A percentile compares a stretch with the other conserved stretches of the same genome.
Evolutionary conservation across 2,888 invertebrate genomes (phyloP).

Genomic region (Trichacis sp.): DNA sequence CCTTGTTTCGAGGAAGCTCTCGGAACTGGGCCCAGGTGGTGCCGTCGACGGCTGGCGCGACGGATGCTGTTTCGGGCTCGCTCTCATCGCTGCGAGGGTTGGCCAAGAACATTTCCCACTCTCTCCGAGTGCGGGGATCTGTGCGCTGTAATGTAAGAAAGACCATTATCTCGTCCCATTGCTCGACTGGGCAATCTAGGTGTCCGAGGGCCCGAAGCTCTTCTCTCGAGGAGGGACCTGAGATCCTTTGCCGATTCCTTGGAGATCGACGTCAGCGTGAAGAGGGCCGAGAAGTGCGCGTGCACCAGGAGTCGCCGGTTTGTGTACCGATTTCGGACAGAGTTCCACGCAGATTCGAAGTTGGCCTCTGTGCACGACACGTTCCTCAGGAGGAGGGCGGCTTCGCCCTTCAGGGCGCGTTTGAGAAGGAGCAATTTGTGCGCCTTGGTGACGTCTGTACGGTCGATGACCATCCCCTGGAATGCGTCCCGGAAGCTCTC

Average conservation of each 20-base stretch:
- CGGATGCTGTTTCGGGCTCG: no score
- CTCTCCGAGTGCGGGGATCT: neutral
- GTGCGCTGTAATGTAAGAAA: neutral
- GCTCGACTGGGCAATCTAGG: neutral
- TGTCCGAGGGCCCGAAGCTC: neutral
- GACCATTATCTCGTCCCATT: neutral
- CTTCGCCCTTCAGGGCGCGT: neutral
- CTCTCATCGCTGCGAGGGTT: no score
- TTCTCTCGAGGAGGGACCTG: neutral
- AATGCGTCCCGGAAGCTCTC: neutral
- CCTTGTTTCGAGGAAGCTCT: conserved; percentile 1
- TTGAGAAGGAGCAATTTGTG: neutral
- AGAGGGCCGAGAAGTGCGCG: neutral
- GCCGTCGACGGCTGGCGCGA: neutral
- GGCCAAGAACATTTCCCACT: neutral
- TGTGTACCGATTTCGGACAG: neutral
- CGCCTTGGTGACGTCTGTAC: neutral
- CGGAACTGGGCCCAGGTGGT: neutral
- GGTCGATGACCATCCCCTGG: neutral
- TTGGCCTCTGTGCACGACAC: neutral
- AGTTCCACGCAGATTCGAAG: neutral
- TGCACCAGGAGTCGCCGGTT: neutral
- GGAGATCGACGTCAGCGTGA: neutral
- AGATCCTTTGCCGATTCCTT: neutral
- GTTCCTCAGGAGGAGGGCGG: neutral